Conservation (phyloP, 2,797 vertebrate species). For the Nasua narica region DNA sequence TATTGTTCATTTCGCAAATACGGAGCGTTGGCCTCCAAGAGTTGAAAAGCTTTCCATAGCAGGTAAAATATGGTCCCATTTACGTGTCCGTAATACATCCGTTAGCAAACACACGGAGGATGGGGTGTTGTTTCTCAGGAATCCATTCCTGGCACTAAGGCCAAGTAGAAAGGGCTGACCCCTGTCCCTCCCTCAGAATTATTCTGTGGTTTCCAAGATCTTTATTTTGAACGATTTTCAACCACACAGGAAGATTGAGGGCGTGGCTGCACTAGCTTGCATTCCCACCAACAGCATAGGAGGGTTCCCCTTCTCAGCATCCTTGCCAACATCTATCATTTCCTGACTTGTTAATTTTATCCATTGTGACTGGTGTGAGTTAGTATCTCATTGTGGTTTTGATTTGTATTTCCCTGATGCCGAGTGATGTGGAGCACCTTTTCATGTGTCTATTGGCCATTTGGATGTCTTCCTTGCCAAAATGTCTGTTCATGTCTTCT, state of each 20-base stretch:
- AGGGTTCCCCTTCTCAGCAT: neutral
- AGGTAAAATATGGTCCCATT: neutral
- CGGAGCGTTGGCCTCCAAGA: neutral
- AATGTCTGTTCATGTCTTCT: neutral
- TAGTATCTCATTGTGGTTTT: neutral
- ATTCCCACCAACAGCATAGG: neutral
- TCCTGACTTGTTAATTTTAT: neutral
- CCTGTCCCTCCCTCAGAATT: neutral
- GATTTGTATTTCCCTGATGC: neutral
- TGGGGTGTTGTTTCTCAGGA: fast-evolving
- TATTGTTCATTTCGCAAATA: neutral
- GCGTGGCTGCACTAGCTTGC: neutral
- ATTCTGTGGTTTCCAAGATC: neutral
- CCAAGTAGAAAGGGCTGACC: neutral
- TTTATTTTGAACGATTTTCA: neutral
- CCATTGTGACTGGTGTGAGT: neutral
- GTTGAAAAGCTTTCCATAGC: neutral
- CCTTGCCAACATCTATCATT: fast-evolving
- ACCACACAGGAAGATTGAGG: neutral
- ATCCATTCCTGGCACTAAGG: neutral
- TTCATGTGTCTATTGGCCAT: neutral
- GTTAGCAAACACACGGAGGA: neutral
- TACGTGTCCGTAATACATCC: fast-evolving
- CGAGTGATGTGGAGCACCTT: neutral
- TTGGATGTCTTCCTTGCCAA: neutral